Evolutionary conservation across 2,113 vertebrate species (phyloP), one percentile per base, ranked within the genome.

Genomic region (Nematolebias whitei): DNA sequence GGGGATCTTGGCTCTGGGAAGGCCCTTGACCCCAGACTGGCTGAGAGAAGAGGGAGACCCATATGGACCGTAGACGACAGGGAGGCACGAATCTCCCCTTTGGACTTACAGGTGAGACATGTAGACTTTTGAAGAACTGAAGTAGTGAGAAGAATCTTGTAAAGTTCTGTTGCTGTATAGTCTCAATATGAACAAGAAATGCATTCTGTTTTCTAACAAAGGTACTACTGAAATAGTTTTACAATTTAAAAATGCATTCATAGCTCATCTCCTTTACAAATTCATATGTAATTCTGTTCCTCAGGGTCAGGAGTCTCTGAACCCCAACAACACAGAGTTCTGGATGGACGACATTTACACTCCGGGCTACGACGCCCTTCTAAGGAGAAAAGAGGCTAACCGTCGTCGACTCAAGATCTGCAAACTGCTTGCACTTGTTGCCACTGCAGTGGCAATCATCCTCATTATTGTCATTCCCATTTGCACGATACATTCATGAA

Each of bases 331-430:
- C 89, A 84, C 98, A 54, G 96, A 98, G 65, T 98, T 96, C 69
- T 98, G 96, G 96, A 95, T 97, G 95, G 96, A 98, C 57, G 96
- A 97, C 71, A 95, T 96, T 73, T 96, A 97, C 51, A 95, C 95
- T 6, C 96, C 95, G 0, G 96, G 96, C 75, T 97, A 96, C 0
- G 95, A 96, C 48, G 95, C 94, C 0, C 78, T 98, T n/a, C 87
- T 98, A 49, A 94, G 95, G 67, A 94, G 94, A 57, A 97, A 97
- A 55, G 96, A 97, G 72, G 96, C 96, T 0, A 91, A 94, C 76
- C 94, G 94, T 79, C 90, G 96, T 61, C 92, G 95, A 43, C 92
- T 93, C n/a, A 97, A 94, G 84, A 87, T 93, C 76, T 98, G 95
- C 90, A 98, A 98, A 87, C 92, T 98, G 7, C 85, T 93, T 0